phyloP scores from a whole-genome alignment of 2,888 invertebrate species.

The Cantharis lateralis region DNA sequence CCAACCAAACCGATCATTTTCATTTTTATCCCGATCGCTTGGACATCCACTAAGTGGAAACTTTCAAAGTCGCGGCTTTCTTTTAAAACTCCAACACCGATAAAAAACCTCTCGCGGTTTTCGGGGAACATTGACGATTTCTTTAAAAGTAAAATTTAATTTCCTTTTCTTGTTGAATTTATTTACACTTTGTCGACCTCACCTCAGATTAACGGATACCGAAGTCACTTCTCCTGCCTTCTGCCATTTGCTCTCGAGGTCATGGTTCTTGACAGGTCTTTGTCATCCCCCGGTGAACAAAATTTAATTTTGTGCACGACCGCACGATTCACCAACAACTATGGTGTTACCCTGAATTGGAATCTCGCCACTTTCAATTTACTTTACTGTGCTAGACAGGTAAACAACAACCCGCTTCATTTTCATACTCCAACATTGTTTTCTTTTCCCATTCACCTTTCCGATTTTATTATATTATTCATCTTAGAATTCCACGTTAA shows the following conservation, averaged over 20 bases:
- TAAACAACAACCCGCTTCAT: slow-evolving; percentile 22
- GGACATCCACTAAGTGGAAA: slow-evolving; percentile 34
- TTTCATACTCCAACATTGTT: slow-evolving; percentile 2
- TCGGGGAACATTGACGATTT: not conserved
- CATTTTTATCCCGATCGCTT: slow-evolving; percentile 20
- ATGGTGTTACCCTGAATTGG: slow-evolving; percentile 29
- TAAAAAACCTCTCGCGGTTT: slow-evolving; percentile 30
- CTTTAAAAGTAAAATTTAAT: slow-evolving; percentile 34
- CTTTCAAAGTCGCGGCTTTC: slow-evolving; percentile 40
- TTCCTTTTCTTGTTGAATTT: slow-evolving; percentile 45
- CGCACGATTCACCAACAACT: slow-evolving; percentile 36
- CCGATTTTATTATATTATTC: not conserved
- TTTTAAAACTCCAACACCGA: slow-evolving; percentile 41
- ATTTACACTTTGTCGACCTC: slow-evolving; percentile 45
- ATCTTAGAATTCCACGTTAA: too few species aligned
- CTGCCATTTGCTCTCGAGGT: slow-evolving; percentile 27
- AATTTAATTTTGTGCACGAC: slow-evolving; percentile 38
- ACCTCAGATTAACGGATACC: slow-evolving; percentile 36
- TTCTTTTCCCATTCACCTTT: not conserved
- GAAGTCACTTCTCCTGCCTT: slow-evolving; percentile 21
- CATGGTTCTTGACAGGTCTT: slow-evolving; percentile 32
- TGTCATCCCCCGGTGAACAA: slow-evolving; percentile 32
- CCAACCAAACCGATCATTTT: not conserved
- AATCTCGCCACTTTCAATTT: slow-evolving; percentile 38
- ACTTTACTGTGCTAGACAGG: slow-evolving; percentile 33